A percentile compares a stretch with the other conserved stretches of the same genome.
Conservation (phyloP, 2,797 vertebrate genomes). For the Muscicapa comitata region DNA sequence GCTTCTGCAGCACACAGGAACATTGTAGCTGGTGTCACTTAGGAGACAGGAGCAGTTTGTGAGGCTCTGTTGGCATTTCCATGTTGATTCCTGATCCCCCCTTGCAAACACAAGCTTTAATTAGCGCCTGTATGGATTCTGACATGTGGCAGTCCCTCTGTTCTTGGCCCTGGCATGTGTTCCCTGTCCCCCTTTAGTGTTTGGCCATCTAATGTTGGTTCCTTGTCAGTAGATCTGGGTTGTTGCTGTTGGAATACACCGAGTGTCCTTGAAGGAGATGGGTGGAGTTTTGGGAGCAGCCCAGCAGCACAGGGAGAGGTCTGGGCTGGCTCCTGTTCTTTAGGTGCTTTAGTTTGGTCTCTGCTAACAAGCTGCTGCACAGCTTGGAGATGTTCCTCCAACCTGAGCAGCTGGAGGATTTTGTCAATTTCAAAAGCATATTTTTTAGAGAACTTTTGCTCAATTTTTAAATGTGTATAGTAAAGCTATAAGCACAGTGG, state of each 20-base stretch:
- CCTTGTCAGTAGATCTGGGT: background rate
- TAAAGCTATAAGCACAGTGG: background rate
- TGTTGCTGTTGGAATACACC: background rate
- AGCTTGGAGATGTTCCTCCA: background rate
- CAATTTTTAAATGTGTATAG: background rate
- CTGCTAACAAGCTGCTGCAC: background rate
- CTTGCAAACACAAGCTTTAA: background rate
- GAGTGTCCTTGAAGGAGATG: background rate
- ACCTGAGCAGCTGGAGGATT: background rate
- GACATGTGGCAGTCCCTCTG: background rate
- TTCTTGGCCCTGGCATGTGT: background rate
- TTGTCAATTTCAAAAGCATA: background rate
- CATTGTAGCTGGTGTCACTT: background rate
- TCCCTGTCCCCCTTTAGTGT: background rate
- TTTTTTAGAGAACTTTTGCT: conserved; percentile 23
- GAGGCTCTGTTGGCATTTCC: background rate
- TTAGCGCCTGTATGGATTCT: background rate
- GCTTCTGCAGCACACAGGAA: background rate
- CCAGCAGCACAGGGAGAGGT: background rate
- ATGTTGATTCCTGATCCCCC: background rate
- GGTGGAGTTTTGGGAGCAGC: background rate
- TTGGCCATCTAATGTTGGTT: background rate
- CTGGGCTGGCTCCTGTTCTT: background rate
- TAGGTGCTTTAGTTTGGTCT: background rate
- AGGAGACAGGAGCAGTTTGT: background rate